Evolutionary conservation across 2,797 vertebrate genomes (phyloP), one percentile per base, ranked within the genome.

Genomic region (Falco novaeseelandiae): DNA sequence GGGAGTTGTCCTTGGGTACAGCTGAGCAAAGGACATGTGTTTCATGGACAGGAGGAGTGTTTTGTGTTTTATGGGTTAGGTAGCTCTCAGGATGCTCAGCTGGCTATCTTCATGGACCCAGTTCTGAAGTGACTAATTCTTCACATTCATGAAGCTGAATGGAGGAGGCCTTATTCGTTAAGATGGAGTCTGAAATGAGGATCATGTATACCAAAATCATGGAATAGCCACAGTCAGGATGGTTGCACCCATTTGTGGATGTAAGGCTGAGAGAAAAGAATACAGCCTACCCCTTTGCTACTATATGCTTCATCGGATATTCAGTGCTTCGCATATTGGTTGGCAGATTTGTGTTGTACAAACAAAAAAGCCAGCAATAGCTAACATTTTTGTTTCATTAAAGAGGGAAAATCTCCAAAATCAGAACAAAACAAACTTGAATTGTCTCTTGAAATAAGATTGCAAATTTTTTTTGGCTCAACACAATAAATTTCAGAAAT

Each of bases 141-240:
- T 66, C 20, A 66, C 19, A 14, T 49, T 63, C 9, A 23, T 17
- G 21, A 69, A 92, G 21, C 9, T 76, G 25, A 16, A 30, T 26
- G 8, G 23, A 79, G 42, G 34, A 62, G 7, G 17, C 3, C 20
- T 67, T 63, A 42, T 29, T 88, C 23, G 25, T 70, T 61, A 51
- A 86, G 55, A 26, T 15, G 23, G 12, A 44, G 19, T 44, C 32
- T 79, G 36, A 82, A 74, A 59, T 32, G 13, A 69, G 20, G 22
- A 40, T 54, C 4, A 16, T 5, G 4, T 44, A 4, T 22, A 16
- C 15, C 55, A 92, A 83, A 66, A 34, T 40, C 34, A 84, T 8
- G 26, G 12, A 74, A 63, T 2, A 73, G 23, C 7, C 16, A 10
- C 34, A 38, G 21, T 58, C n/a, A 26, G 0, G 0, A 14, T 61